Conservation (phyloP, 2,113 vertebrate species). For the Takifugu bimaculatus region DNA sequence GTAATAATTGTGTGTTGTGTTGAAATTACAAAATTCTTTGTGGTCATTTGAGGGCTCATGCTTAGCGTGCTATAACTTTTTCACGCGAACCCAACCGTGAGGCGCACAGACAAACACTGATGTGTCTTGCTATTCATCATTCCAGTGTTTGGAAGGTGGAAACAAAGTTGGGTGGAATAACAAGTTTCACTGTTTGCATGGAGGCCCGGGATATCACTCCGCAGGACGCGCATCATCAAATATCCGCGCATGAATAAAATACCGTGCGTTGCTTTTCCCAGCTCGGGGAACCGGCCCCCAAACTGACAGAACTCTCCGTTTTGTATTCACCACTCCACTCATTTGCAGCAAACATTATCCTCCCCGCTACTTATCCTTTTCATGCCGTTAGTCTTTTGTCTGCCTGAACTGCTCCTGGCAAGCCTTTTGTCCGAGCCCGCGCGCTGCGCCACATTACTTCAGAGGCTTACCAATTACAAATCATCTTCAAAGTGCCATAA, state of each 20-base stretch:
- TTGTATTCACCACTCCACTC: conserved; percentile 3
- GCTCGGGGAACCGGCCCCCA: conserved; percentile 4
- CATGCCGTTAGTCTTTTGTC: conserved; percentile 39
- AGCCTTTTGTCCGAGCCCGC: conserved; percentile 34
- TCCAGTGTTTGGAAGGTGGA: conserved; percentile 10
- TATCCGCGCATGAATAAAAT: conserved; percentile 14
- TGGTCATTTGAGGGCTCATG: background rate
- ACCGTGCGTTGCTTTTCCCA: conserved; percentile 7
- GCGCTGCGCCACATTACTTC: conserved; percentile 12
- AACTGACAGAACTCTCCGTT: conserved; percentile 1
- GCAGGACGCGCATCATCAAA: conserved; percentile 26
- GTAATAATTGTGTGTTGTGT: no score
- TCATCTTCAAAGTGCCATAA: conserved; percentile 32
- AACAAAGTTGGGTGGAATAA: conserved; percentile 19
- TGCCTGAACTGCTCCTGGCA: conserved; percentile 19
- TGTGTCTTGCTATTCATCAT: conserved; percentile 11
- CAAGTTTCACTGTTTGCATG: conserved; percentile 16
- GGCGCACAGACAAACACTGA: conserved; percentile 4
- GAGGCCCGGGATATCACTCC: background rate
- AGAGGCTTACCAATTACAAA: conserved; percentile 41
- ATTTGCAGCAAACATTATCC: conserved; percentile 16
- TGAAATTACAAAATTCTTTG: background rate
- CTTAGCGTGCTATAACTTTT: background rate
- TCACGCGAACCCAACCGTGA: background rate
- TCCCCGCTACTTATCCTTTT: conserved; percentile 9